phyloP scores from a whole-genome alignment of 2,113 vertebrate genomes.

The Sarotherodon lohbergeri region DNA sequence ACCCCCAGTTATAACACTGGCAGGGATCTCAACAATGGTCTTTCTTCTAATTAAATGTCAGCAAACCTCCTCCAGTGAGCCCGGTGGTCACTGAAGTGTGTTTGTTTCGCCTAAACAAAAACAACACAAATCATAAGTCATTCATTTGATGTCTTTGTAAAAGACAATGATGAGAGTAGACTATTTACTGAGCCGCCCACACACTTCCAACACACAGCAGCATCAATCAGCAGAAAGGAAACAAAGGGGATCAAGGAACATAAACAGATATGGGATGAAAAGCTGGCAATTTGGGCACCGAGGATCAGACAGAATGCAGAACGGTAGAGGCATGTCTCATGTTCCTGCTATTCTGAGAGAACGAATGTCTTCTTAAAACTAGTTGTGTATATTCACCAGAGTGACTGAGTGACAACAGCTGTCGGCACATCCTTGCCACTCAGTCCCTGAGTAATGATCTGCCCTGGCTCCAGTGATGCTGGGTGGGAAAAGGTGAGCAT shows the following conservation, averaged over 20 bases:
- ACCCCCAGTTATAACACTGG: not conserved
- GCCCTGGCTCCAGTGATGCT: not conserved
- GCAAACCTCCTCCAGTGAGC: not conserved
- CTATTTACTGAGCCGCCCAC: constrained; percentile 16
- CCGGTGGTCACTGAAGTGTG: not conserved
- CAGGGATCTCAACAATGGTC: not conserved
- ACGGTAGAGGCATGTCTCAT: not conserved
- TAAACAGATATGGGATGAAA: constrained; percentile 6
- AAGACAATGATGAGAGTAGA: not conserved
- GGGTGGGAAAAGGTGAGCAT: not conserved
- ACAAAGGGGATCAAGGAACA: constrained; percentile 13
- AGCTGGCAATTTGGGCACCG: not conserved
- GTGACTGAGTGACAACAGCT: constrained; percentile 1
- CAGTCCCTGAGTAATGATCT: constrained; percentile 5
- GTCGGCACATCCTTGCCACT: not conserved
- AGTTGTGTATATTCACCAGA: not conserved
- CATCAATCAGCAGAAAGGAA: constrained; percentile 4
- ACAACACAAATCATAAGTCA: not conserved
- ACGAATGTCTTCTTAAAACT: not conserved
- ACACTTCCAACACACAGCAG: not conserved
- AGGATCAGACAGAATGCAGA: constrained; percentile 3
- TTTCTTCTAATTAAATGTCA: not conserved
- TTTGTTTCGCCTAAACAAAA: constrained; percentile 2
- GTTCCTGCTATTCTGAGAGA: not conserved
- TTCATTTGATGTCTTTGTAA: constrained; percentile 18